Conservation (phyloP, 2,888 invertebrate genomes). For the Nomada lathburiana region DNA sequence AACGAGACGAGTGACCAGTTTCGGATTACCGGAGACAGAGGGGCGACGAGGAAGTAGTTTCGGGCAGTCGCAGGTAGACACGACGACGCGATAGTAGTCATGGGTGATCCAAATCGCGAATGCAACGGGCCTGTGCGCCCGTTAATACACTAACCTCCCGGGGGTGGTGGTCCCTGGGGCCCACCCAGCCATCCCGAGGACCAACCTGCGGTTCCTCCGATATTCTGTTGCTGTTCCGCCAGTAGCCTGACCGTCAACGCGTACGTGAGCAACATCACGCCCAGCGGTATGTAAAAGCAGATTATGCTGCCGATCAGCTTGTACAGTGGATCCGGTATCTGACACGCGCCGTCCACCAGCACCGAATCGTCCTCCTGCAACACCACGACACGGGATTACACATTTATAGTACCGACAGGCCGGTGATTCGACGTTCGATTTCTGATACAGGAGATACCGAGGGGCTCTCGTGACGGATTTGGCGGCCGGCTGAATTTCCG, state of each 20-base stretch:
- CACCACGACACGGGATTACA: constrained; percentile 52
- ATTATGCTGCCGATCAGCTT: constrained; percentile 97
- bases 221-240: constrained; percentile 92
- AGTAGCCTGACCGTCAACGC: constrained; percentile 95
- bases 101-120: constrained; percentile 1
- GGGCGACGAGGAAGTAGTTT: neutral
- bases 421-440: neutral
- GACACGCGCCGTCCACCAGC: constrained; percentile 93
- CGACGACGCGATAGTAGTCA: too few species aligned
- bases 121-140: constrained; percentile 64
- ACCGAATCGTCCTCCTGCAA: constrained; percentile 93
- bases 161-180: constrained; percentile 72
- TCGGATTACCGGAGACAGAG: neutral
- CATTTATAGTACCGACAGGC: constrained; percentile 4
- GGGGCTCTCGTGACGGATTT: neutral
- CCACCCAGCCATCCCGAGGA: constrained; percentile 91
- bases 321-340: constrained; percentile 94
- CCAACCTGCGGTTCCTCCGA: constrained; percentile 88
- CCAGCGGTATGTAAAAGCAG: constrained; percentile 97
- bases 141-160: constrained; percentile 76
- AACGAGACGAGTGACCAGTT: too few species aligned
- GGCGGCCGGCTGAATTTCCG: too few species aligned
- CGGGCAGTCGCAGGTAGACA: too few species aligned
- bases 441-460: too few species aligned
- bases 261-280: constrained; percentile 98